A percentile compares a stretch with the other conserved stretches of the same genome.
These are phyloP conservation scores for Amphiduros pacificus DNA, from an alignment of 2,888 invertebrate genomes.

Conservation along the genomic window DNA sequence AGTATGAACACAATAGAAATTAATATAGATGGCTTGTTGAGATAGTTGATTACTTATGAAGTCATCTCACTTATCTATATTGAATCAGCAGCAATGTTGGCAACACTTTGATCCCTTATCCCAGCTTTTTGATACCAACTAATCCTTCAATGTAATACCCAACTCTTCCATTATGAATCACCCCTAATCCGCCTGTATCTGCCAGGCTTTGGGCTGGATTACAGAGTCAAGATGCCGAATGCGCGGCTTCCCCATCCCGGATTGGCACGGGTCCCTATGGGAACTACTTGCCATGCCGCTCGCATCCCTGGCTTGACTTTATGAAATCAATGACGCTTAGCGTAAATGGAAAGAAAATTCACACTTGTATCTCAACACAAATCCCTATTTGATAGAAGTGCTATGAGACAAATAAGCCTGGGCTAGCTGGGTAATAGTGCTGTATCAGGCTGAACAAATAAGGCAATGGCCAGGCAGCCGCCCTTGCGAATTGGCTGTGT, in stretches of 20 bases:
- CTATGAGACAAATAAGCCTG: background rate
- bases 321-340: constrained; percentile 6
- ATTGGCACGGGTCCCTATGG: too few relatives aligned
- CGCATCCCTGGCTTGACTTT: background rate
- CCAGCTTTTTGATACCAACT: background rate
- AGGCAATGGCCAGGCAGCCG: too few relatives aligned
- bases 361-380: constrained; percentile 4
- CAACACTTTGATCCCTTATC: background rate
- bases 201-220: background rate
- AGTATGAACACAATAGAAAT: background rate
- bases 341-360: constrained; percentile 13
- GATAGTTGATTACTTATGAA: constrained; percentile 4
- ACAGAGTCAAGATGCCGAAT: constrained; percentile 1
- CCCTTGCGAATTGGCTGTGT: too few relatives aligned
- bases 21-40: background rate
- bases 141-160: background rate
- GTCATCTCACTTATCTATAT: background rate
- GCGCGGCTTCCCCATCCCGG: too few relatives aligned
- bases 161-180: background rate
- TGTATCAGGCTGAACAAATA: background rate
- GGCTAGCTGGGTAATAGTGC: background rate
- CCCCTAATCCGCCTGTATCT: background rate
- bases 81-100: background rate
- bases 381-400: constrained; percentile 8
- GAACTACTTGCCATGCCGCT: too few relatives aligned